phyloP scores from a whole-genome alignment of 2,797 vertebrate genomes.

The Myripristis murdjan region DNA sequence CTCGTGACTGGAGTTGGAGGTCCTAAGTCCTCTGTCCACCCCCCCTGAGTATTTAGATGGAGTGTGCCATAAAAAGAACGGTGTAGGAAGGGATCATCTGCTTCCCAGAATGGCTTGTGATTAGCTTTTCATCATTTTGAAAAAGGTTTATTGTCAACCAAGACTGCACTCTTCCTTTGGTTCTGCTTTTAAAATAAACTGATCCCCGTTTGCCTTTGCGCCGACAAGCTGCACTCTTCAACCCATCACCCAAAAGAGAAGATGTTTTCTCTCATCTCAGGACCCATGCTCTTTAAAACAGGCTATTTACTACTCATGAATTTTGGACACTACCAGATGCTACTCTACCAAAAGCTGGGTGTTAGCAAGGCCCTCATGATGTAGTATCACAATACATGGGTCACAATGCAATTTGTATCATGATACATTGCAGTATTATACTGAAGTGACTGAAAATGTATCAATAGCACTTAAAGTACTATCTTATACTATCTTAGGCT shows the following conservation, averaged over 20 bases:
- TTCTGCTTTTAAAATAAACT: slow-evolving; percentile 25
- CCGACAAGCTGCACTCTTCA: slow-evolving; percentile 29
- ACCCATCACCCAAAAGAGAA: not conserved
- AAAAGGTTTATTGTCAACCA: slow-evolving; percentile 37
- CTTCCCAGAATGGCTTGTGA: slow-evolving; percentile 40
- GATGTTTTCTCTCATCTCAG: not conserved
- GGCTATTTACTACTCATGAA: not conserved
- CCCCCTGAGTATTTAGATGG: slow-evolving; percentile 48
- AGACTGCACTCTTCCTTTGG: slow-evolving; percentile 22
- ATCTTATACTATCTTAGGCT: too few species aligned
- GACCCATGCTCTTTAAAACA: not conserved
- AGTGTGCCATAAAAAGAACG: slow-evolving; percentile 53
- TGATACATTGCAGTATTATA: too few species aligned
- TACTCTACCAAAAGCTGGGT: too few species aligned
- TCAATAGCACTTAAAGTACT: too few species aligned
- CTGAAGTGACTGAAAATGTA: too few species aligned
- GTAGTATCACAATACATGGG: too few species aligned
- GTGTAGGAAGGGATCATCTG: slow-evolving; percentile 67
- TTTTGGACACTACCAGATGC: not conserved
- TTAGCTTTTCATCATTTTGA: slow-evolving; percentile 59
- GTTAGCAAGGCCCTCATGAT: too few species aligned
- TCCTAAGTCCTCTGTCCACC: slow-evolving; percentile 54
- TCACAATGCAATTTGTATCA: too few species aligned
- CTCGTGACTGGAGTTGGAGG: slow-evolving; percentile 67
- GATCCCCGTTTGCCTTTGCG: slow-evolving; percentile 17